Evolutionary conservation across 2,888 invertebrate genomes (phyloP).

Genomic region (Drosophila subsilvestris): DNA sequence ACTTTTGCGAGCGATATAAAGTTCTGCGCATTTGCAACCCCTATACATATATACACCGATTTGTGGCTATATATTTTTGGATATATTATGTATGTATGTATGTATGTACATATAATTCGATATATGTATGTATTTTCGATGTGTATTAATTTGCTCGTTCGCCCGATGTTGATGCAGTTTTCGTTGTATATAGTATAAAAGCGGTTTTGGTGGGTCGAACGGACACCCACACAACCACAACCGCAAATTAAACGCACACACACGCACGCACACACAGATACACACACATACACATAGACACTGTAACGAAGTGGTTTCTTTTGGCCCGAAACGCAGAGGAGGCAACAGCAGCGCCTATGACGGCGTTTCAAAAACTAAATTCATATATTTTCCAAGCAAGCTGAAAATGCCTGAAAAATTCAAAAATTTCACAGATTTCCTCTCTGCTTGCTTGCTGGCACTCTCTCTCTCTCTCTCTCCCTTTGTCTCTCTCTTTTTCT

Average conservation of each 20-base stretch:
- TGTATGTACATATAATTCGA: slow-evolving; percentile 19
- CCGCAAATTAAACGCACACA: slow-evolving; percentile 14
- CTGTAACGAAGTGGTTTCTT: slow-evolving; percentile 30
- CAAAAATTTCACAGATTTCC: slow-evolving; percentile 28
- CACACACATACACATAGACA: slow-evolving; percentile 19
- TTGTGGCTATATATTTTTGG: slow-evolving; percentile 39
- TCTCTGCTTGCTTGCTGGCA: slow-evolving; percentile 27
- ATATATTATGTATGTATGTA: no score
- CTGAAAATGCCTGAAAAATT: slow-evolving; percentile 63
- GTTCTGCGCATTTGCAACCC: slow-evolving; percentile 35
- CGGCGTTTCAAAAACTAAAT: slow-evolving; percentile 78
- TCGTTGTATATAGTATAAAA: slow-evolving; percentile 31
- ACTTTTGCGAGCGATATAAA: slow-evolving; percentile 7
- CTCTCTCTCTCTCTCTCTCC: slow-evolving; percentile 20
- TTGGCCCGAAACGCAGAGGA: slow-evolving; percentile 31
- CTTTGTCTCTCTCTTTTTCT: slow-evolving; percentile 21
- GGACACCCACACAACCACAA: slow-evolving; percentile 52
- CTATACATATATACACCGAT: slow-evolving; percentile 22
- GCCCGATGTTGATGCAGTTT: slow-evolving; percentile 36
- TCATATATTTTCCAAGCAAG: slow-evolving; percentile 71
- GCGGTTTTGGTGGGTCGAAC: slow-evolving; percentile 33
- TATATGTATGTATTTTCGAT: slow-evolving; percentile 28
- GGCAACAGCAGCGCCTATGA: slow-evolving; percentile 73
- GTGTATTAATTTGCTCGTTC: slow-evolving; percentile 44
- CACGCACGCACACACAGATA: slow-evolving; percentile 18